Evolutionary conservation across 2,797 vertebrate species (phyloP), one percentile per base, ranked within the genome.

Genomic region (Erpetoichthys calabaricus): DNA sequence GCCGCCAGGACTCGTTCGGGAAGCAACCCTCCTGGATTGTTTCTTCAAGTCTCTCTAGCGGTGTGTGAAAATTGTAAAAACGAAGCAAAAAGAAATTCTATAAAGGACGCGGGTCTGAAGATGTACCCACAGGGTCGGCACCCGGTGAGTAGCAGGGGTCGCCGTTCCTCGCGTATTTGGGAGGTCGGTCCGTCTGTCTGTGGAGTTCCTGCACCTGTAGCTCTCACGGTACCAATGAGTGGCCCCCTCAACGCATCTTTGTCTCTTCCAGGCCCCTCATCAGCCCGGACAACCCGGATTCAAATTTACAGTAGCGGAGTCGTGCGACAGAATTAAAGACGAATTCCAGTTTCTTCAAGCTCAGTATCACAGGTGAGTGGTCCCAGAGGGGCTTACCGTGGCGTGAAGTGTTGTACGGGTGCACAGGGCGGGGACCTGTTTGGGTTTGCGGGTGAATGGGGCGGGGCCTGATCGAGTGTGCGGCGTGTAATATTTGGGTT

Each of bases 311-410:
- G 92, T 94, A 63, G 91, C 92, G 2, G 92, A 96, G 67, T 96
- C 92, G 51, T 96, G 92, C 50, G 92, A 94, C 71, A 68, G 92
- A 76, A 94, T 96, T 81, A 96, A 96, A 86, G 92, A 96, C 66
- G 92, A 96, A 71, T 94, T 96, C 82, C 92, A 96, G 88, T 94
- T 96, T 67, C 79, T 96, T 68, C 91, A 96, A 77, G 92, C 92
- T 61, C 92, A 94, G 64, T 96, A 94, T 77, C 92, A 94, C 89
- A 94, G 92, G 92, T 96, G 84, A 86, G 68, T 53, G 61, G 62
- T 25, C 25, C 25, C 25, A 25, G 25, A 25, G 2, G 25, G 5
- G 25, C 4, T 8, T 3, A 5, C 46, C 9, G 42, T 51, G 7
- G n/a, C 2, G 9, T 6, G 3, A 25, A 25, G 2, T 25, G 25